phyloP scores from a whole-genome alignment of 2,113 vertebrate species.

The Synodontis membranacea region DNA sequence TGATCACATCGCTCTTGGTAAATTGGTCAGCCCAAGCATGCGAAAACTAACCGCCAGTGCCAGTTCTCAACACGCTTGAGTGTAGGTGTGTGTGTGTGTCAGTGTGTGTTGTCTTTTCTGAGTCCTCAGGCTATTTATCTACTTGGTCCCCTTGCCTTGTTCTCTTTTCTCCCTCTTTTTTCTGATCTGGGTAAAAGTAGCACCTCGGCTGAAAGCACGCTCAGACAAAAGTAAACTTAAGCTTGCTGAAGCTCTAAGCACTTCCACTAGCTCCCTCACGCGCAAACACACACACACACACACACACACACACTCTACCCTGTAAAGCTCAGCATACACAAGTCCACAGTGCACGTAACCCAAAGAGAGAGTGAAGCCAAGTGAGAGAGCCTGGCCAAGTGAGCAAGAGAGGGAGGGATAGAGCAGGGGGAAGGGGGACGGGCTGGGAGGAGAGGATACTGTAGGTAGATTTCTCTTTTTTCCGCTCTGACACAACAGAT shows the following conservation, averaged over 20 bases:
- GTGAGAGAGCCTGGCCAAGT: conserved; percentile 47
- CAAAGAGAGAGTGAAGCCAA: conserved; percentile 59
- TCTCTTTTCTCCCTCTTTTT: background rate
- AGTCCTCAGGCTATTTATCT: conserved; percentile 25
- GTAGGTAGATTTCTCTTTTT: conserved; percentile 54
- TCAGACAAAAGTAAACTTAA: conserved; percentile 40
- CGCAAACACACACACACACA: background rate
- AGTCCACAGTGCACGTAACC: conserved; percentile 66
- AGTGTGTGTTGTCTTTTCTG: conserved; percentile 18
- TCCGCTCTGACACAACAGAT: conserved; percentile 47
- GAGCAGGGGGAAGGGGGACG: conserved; percentile 55
- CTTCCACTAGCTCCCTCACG: conserved; percentile 7
- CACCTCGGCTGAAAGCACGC: conserved; percentile 12
- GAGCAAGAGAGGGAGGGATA: conserved; percentile 42
- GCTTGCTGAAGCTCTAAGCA: conserved; percentile 27
- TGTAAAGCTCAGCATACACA: conserved; percentile 40
- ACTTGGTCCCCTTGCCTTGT: conserved; percentile 19
- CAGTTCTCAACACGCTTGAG: background rate
- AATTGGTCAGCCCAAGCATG: conserved; percentile 7
- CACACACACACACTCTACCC: background rate
- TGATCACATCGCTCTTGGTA: conserved; percentile 47
- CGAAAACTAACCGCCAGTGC: conserved; percentile 10
- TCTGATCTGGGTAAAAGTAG: conserved; percentile 27
- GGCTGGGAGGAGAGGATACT: conserved; percentile 67
- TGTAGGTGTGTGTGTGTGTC: background rate